Base-by-base conservation (phyloP, 2,888 invertebrate species). In the Nudaria mundana region DNA sequence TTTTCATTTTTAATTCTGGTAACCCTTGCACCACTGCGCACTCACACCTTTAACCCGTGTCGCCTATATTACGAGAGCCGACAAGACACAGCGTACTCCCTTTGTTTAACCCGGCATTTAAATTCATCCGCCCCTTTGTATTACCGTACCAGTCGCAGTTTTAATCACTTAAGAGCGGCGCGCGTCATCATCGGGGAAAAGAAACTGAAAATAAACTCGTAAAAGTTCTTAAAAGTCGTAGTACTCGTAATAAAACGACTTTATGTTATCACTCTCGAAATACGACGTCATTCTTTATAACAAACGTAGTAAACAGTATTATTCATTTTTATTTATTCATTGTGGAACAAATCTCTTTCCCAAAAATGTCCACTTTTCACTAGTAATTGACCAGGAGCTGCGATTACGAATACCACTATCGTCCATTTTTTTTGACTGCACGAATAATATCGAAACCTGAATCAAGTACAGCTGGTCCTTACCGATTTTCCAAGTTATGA, bases 101-200 rank as follows among this genome's bases (percentile, higher is more conserved):
- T 25, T 76, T 77, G 78, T 78, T 68, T 66, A 68, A 53, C 67
- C 31, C 73, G 70, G 75, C 76, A 81, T 84, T 83, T 79, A 82
- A 82, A 83, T 83, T 80, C 81, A 81, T 81, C 81, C 70, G 71
- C 73, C 59, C 60, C 78, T 81, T 81, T 84, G 81, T 84, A 65
- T 65, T 61, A 49, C 57, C 56, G 72, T 77, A 66, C 68, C 66
- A 63, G 66, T 66, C 73, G 71, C 76, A 75, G 77, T 77, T 81
- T 81, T 84, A 84, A 85, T 86, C 84, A 85, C 83, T 84, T 80
- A 84, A 76, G 66, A 66, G 68, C 66, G 70, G 63, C 76, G 77
- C 39, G 61, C 41, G 40, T 39, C 25, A 14, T 16, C 18, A 3
- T n/a, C 3, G 3, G n/a, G 15, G 15, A 15, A 15, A 31, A 31